These are phyloP conservation scores for Ornithoptera priamus DNA, from an alignment of 2,888 invertebrate genomes.

Conservation along the genomic window DNA sequence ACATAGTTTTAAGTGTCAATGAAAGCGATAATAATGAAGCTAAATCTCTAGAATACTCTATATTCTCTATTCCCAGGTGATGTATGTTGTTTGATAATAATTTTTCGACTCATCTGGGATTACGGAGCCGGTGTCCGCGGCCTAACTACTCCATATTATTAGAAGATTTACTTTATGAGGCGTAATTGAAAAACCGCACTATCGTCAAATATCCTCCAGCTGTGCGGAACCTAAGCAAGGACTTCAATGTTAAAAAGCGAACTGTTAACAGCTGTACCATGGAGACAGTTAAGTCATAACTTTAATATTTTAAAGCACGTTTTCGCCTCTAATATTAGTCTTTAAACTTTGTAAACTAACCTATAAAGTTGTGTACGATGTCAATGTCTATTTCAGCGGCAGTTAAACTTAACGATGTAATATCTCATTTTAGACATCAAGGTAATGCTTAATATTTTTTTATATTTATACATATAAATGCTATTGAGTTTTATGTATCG, in stretches of 20 bases:
- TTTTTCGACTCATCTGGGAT: no score
- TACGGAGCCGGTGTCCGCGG: no score
- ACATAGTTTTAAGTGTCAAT: not conserved
- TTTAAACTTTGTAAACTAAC: conserved; percentile 1
- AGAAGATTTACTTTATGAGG: no score
- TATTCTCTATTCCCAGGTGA: no score
- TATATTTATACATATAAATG: not conserved
- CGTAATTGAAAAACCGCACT: no score
- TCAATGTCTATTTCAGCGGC: not conserved
- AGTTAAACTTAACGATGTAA: conserved; percentile 3
- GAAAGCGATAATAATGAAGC: not conserved
- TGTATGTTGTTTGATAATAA: no score
- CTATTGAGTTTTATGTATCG: no score
- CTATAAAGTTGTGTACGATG: not conserved
- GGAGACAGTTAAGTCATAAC: not conserved
- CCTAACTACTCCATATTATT: no score
- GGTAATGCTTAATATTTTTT: not conserved
- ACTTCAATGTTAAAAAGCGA: not conserved
- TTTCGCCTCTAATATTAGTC: not conserved
- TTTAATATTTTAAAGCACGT: not conserved
- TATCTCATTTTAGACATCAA: not conserved
- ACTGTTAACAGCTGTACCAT: not conserved
- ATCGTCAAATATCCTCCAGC: no score
- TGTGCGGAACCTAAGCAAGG: not conserved
- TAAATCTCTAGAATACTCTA: no score